A percentile compares a stretch with the other conserved stretches of the same genome.
Conservation (phyloP, 2,797 vertebrate genomes). For the Sciurus vulgaris region DNA sequence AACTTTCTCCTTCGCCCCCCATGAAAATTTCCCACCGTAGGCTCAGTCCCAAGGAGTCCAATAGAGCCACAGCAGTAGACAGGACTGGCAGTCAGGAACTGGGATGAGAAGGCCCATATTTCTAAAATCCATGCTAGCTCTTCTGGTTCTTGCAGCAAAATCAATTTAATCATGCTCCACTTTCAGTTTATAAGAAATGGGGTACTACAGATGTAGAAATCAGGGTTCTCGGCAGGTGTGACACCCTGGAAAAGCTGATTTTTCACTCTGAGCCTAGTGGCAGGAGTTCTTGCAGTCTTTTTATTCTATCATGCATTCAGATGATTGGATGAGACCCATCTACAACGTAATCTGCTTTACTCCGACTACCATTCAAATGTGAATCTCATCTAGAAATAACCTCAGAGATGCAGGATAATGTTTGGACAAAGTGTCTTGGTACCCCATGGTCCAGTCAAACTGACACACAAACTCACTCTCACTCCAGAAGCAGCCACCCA, state of each 20-base stretch:
- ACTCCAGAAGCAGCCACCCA: neutral
- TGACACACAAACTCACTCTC: neutral
- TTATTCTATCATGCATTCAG: neutral
- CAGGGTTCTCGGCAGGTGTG: neutral
- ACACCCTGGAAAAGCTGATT: no score
- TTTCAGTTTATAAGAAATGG: slow-evolving; percentile 24
- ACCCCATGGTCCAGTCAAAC: neutral
- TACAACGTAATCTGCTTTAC: neutral
- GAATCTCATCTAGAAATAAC: neutral
- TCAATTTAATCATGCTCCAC: neutral
- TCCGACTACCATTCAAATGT: neutral
- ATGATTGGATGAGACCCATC: neutral
- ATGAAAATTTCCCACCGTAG: neutral
- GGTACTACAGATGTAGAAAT: neutral
- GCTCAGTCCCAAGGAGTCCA: neutral
- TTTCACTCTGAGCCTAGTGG: neutral
- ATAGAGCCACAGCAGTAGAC: neutral
- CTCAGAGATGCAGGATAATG: neutral
- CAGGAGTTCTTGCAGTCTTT: neutral
- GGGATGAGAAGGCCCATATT: neutral
- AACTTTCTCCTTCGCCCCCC: neutral
- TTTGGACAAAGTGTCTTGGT: neutral
- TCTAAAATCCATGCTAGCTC: neutral
- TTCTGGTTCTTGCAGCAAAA: neutral
- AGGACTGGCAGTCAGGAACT: fast-evolving